Conservation (phyloP, 2,113 vertebrate genomes). For the Peucedramus taeniatus region DNA sequence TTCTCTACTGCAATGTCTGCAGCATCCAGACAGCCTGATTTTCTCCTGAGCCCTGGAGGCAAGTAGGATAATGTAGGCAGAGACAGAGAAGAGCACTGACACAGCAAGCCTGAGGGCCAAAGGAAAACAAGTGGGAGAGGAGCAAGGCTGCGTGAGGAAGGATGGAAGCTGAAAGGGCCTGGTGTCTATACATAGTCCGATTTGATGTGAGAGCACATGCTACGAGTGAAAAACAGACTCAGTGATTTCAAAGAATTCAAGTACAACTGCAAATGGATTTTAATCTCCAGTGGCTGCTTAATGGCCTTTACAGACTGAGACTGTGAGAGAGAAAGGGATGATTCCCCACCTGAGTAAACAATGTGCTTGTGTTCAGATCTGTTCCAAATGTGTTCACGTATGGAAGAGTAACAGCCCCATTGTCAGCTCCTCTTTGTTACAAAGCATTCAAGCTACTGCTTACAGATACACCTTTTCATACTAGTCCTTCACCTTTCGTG, state of each 20-base stretch:
- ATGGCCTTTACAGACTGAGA: not conserved
- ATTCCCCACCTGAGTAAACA: not conserved
- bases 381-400: not conserved
- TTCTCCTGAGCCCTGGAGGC: not conserved
- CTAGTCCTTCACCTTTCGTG: not conserved
- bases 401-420: not conserved
- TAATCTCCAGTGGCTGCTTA: not conserved
- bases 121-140: not conserved
- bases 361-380: not conserved
- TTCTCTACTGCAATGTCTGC: not conserved
- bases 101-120: not conserved
- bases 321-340: not conserved
- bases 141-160: not conserved
- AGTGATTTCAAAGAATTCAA: not conserved
- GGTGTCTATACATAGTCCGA: not conserved
- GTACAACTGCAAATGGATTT: not conserved
- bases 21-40: not conserved
- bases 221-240: not conserved
- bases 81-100: not conserved
- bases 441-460: not conserved
- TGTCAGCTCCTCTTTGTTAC: not conserved
- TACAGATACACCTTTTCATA: not conserved
- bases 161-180: not conserved
- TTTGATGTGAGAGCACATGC: not conserved
- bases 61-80: not conserved